Conservation (phyloP, 2,888 invertebrate genomes). For the Gandaritis pyraliata region DNA sequence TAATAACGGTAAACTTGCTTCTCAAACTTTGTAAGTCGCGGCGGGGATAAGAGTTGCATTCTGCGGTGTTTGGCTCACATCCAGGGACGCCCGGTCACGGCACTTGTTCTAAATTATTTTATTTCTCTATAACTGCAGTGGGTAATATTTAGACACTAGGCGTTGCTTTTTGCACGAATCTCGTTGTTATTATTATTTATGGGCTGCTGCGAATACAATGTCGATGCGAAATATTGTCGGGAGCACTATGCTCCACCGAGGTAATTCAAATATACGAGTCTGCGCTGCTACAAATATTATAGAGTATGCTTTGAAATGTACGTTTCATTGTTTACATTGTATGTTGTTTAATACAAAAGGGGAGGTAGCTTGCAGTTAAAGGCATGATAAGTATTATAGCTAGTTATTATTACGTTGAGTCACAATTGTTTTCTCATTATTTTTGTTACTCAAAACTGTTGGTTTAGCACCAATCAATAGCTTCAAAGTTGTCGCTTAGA, state of each 20-base stretch:
- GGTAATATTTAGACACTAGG: constrained; percentile 51
- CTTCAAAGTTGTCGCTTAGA: constrained; percentile 58
- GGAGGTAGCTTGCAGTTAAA: too few species aligned
- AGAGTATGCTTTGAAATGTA: constrained; percentile 46
- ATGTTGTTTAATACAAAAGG: neutral
- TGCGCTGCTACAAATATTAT: constrained; percentile 50
- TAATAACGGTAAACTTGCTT: constrained; percentile 63
- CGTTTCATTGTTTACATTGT: constrained; percentile 38
- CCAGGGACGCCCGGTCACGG: constrained; percentile 60
- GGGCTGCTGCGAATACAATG: constrained; percentile 42
- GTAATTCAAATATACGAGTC: constrained; percentile 54
- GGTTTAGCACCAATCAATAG: constrained; percentile 40
- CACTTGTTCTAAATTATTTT: constrained; percentile 67
- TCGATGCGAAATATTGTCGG: constrained; percentile 45
- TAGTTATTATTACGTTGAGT: neutral
- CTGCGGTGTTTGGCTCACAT: constrained; percentile 60
- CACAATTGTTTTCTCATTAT: neutral
- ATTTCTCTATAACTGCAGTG: constrained; percentile 62
- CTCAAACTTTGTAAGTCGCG: constrained; percentile 59
- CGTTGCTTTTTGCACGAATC: constrained; percentile 42
- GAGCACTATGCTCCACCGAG: constrained; percentile 46
- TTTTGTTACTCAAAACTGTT: neutral
- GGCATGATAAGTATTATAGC: too few species aligned
- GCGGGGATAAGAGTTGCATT: constrained; percentile 59
- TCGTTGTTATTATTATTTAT: constrained; percentile 43